Conservation (phyloP, 2,113 vertebrate species). For the Monarcha castaneiventris region DNA sequence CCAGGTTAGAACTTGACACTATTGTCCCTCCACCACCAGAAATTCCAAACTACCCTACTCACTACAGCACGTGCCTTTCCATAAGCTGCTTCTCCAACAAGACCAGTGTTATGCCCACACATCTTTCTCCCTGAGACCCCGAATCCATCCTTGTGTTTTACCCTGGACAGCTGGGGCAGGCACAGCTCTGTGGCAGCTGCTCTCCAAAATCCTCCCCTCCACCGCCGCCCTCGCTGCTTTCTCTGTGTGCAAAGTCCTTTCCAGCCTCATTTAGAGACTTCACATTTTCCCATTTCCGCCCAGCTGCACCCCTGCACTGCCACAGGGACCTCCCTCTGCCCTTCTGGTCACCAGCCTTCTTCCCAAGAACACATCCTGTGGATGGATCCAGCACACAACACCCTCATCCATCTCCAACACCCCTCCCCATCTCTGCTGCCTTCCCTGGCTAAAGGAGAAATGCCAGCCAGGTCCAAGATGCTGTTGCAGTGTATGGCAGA, state of each 20-base stretch:
- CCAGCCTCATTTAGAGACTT: background rate
- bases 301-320: background rate
- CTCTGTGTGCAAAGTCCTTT: background rate
- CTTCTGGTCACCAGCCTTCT: background rate
- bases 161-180: background rate
- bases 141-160: background rate
- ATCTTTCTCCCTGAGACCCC: background rate
- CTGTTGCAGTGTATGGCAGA: background rate
- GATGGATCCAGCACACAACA: background rate
- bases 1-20: background rate
- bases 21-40: background rate
- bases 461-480: background rate
- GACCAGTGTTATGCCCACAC: background rate
- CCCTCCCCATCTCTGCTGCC: background rate
- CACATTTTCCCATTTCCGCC: background rate
- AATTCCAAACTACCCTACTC: background rate
- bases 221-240: fast-evolving
- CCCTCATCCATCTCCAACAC: background rate
- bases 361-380: background rate
- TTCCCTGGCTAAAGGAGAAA: background rate
- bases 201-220: background rate
- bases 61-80: background rate
- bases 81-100: background rate
- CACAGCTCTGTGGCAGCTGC: background rate
- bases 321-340: background rate